Conservation (phyloP, 1,140 invertebrate species). For the Orchestia grillus region DNA sequence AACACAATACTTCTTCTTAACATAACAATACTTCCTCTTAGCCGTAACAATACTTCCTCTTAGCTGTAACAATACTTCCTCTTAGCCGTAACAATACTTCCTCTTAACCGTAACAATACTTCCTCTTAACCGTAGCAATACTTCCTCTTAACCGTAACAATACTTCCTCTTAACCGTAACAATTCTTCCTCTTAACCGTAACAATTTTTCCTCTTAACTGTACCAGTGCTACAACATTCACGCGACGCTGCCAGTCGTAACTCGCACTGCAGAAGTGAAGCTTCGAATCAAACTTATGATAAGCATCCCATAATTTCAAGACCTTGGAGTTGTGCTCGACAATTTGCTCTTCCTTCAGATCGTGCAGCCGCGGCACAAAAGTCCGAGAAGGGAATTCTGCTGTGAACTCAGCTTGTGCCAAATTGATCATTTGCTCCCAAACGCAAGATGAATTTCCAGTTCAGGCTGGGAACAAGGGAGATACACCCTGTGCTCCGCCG, state of each 20-base stretch:
- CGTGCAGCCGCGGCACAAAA: neutral
- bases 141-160: no score
- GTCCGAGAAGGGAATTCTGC: neutral
- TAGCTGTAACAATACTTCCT: no score
- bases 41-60: no score
- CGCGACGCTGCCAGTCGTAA: neutral
- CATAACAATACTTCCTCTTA: no score
- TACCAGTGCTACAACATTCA: neutral
- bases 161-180: no score
- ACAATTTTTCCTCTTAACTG: neutral
- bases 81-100: no score
- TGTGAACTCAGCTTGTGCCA: neutral
- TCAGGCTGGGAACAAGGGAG: neutral
- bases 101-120: no score
- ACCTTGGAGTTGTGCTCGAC: neutral
- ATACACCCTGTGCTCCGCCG: neutral
- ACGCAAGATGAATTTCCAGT: neutral
- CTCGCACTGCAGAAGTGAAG: neutral
- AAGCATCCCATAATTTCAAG: neutral
- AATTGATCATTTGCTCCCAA: neutral
- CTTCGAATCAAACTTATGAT: neutral
- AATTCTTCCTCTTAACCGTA: no score
- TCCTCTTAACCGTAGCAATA: no score
- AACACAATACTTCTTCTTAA: no score
- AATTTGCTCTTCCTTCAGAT: neutral